These are phyloP conservation scores for Nomada goodeniana DNA, from an alignment of 2,888 invertebrate species.

Conservation along the genomic window DNA sequence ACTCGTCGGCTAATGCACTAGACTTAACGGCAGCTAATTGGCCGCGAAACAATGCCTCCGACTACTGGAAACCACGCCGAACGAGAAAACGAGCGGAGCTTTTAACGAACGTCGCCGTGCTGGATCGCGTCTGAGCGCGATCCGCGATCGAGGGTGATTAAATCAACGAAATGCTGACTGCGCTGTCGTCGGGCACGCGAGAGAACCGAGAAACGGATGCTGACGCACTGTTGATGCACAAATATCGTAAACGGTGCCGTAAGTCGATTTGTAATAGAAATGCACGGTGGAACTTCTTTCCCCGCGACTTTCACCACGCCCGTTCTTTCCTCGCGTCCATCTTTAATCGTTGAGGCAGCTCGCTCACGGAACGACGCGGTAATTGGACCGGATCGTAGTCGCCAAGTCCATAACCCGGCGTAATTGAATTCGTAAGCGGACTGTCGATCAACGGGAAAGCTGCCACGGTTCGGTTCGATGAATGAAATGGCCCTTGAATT, in stretches of 20 bases:
- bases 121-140: slow-evolving; percentile 2
- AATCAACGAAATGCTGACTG: slow-evolving; percentile 9
- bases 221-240: too few species aligned
- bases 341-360: slow-evolving; percentile 65
- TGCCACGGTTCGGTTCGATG: slow-evolving; percentile 26
- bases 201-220: not conserved
- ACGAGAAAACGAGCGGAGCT: slow-evolving; percentile 7
- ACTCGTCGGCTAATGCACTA: slow-evolving; percentile 44
- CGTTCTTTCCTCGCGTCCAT: slow-evolving; percentile 26
- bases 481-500: slow-evolving; percentile 2
- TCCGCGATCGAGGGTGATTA: not conserved
- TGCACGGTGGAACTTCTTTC: slow-evolving; percentile 52
- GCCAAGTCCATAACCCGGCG: slow-evolving; percentile 69
- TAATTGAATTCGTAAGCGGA: slow-evolving; percentile 73
- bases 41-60: slow-evolving; percentile 60
- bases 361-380: slow-evolving; percentile 56
- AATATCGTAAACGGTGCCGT: not conserved
- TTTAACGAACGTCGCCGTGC: slow-evolving; percentile 38
- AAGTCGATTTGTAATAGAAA: slow-evolving; percentile 55
- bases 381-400: slow-evolving; percentile 69
- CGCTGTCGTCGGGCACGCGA: not conserved
- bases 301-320: not conserved
- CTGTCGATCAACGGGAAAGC: slow-evolving; percentile 67
- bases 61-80: slow-evolving; percentile 1
- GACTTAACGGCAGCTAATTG: slow-evolving; percentile 62